These are phyloP conservation scores for Lithophane leautieri DNA, from an alignment of 2,888 invertebrate species.

Conservation along the genomic window DNA sequence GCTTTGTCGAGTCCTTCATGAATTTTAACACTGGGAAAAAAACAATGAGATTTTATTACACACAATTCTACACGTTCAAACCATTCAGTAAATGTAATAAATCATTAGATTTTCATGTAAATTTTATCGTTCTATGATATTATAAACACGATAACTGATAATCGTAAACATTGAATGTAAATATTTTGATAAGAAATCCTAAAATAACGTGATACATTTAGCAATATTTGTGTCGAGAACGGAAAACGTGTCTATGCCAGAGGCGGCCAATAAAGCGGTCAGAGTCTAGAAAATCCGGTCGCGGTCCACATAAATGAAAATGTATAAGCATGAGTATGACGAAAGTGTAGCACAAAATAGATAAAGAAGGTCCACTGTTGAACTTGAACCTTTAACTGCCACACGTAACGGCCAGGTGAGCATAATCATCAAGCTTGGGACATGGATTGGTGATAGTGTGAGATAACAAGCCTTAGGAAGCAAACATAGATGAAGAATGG, in stretches of 20 bases:
- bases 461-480: neutral
- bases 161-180: constrained; percentile 23
- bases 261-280: constrained; percentile 44
- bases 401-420: neutral
- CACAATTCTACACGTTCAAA: constrained; percentile 9
- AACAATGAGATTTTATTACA: constrained; percentile 38
- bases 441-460: neutral
- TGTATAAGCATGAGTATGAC: constrained; percentile 24
- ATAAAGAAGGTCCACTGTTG: constrained; percentile 31
- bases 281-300: constrained; percentile 50
- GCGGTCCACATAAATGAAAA: constrained; percentile 14
- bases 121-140: constrained; percentile 22
- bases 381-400: constrained; percentile 5
- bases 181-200: constrained; percentile 32
- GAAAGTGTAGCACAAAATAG: constrained; percentile 5
- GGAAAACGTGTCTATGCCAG: constrained; percentile 42
- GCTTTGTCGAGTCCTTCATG: constrained; percentile 34
- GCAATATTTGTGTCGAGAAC: constrained; percentile 9
- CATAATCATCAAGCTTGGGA: neutral
- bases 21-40: constrained; percentile 36
- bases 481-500: neutral
- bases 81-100: constrained; percentile 22
- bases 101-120: constrained; percentile 26
- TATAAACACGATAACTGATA: constrained; percentile 32
- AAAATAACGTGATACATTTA: constrained; percentile 29